Evolutionary conservation across 2,888 invertebrate genomes (phyloP), one percentile per base, ranked within the genome.

Genomic region (Liopterus haemorrhoidalis): DNA sequence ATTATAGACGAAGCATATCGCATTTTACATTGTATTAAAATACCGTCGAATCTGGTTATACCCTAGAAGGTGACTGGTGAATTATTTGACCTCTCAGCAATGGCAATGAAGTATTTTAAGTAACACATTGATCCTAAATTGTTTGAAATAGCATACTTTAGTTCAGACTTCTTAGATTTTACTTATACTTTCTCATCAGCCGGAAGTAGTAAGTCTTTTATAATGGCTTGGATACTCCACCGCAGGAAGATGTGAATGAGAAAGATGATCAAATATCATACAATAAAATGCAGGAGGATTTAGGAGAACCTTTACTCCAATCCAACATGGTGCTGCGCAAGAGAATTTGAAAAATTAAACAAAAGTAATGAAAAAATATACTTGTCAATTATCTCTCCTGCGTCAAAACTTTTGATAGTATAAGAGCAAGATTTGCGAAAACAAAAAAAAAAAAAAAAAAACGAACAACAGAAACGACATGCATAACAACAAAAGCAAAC

Each of bases 21-120:
- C 61, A 87, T 94, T 65, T 71, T 93, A 57, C 76, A 81, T 56
- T 86, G 88, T 65, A 79, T 94, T 54, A 84, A 84, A 72, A 79
- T 78, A 54, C 87, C 86, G 53, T 81, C 85, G 16, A 87, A 85
- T 64, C 69, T 90, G 57, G 85, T 85, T 52, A 76, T 89, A 60
- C 90, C 93, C 30, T 93, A 89, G 68, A 89, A 91, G 69, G 89
- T 93, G 48, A 89, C 92, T 5, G 92, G 93, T 70, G 93, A 94
- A 68, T 72, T 94, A 45, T 89, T 92, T 70, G 94, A 94, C 71
- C 75, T 94, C 52, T 91, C 92, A 24, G 90, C 91, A 27, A 94
- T 94, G 94, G 94, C 94, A 22, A 93, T 93, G 92, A 93, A 94
- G 69, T 92, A 93, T 69, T 94, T 94, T 68, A 92, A 92, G 66